A percentile compares a stretch with the other conserved stretches of the same genome.
Conservation (phyloP, 2,113 vertebrate species). For the Shinisaurus crocodilurus region DNA sequence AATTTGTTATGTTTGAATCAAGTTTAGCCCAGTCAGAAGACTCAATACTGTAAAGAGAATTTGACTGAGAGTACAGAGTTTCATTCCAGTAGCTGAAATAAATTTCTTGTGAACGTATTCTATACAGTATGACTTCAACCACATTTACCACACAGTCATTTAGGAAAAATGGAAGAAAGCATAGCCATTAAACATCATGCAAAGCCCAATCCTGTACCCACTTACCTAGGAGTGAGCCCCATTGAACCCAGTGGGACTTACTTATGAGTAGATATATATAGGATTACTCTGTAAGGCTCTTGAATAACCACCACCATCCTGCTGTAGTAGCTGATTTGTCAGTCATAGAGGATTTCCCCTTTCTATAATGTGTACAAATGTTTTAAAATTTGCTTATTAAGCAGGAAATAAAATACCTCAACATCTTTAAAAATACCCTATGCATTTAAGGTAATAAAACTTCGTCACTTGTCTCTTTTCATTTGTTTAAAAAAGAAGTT, state of each 20-base stretch:
- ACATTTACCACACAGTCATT: neutral
- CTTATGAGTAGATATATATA: neutral
- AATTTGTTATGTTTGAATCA: neutral
- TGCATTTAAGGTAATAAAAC: slow-evolving; percentile 57
- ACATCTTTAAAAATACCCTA: slow-evolving; percentile 30
- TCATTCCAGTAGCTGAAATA: neutral
- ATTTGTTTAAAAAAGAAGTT: neutral
- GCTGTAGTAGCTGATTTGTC: slow-evolving; percentile 29
- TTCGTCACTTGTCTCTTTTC: neutral
- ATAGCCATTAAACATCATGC: too few relatives aligned
- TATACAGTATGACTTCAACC: neutral
- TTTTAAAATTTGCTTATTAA: slow-evolving; percentile 69
- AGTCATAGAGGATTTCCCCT: slow-evolving; percentile 54
- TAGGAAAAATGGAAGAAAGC: neutral
- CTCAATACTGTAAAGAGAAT: neutral
- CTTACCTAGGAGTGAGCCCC: neutral
- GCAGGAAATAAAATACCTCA: slow-evolving; percentile 84
- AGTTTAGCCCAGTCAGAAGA: neutral
- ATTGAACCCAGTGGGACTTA: neutral
- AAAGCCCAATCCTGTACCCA: neutral
- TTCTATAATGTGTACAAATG: slow-evolving; percentile 57
- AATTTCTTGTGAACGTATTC: slow-evolving; percentile 11
- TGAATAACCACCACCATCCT: slow-evolving; percentile 6
- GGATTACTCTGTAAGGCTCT: neutral
- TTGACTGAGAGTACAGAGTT: neutral